These are phyloP conservation scores for Crocidura indochinensis DNA, from an alignment of 2,797 vertebrate species.

Conservation along the genomic window DNA sequence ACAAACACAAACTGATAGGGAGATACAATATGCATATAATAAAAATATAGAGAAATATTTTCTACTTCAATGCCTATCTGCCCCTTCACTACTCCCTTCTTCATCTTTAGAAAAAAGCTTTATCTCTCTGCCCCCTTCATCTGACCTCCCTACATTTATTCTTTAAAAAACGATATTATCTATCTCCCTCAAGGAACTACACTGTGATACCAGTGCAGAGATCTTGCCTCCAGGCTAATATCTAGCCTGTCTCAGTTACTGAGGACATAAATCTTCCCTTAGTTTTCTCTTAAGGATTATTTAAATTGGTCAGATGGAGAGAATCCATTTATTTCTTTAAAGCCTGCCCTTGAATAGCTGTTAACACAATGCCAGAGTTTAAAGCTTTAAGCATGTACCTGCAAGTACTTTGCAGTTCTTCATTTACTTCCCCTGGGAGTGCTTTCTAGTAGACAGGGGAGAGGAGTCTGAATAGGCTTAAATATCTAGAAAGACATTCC, in stretches of 20 bases:
- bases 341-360: constrained; percentile 81
- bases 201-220: constrained; percentile 39
- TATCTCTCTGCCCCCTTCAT: background rate
- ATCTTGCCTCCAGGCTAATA: constrained; percentile 70
- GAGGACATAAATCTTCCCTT: constrained; percentile 77
- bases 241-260: constrained; percentile 52
- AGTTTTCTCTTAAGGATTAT: constrained; percentile 76
- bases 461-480: constrained; percentile 76
- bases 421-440: constrained; percentile 84
- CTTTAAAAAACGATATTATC: constrained; percentile 52
- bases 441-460: constrained; percentile 80
- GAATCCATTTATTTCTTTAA: constrained; percentile 86
- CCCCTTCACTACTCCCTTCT: background rate
- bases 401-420: constrained; percentile 86
- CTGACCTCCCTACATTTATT: background rate
- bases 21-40: background rate
- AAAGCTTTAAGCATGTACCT: constrained; percentile 87
- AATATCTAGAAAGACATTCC: constrained; percentile 85
- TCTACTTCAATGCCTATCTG: background rate
- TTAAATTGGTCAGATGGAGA: constrained; percentile 84
- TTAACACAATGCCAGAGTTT: constrained; percentile 86
- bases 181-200: constrained; percentile 48
- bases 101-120: constrained; percentile 13
- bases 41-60: background rate
- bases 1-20: background rate